phyloP scores from a whole-genome alignment of 2,888 invertebrate species.

The Drosophila siamana region DNA sequence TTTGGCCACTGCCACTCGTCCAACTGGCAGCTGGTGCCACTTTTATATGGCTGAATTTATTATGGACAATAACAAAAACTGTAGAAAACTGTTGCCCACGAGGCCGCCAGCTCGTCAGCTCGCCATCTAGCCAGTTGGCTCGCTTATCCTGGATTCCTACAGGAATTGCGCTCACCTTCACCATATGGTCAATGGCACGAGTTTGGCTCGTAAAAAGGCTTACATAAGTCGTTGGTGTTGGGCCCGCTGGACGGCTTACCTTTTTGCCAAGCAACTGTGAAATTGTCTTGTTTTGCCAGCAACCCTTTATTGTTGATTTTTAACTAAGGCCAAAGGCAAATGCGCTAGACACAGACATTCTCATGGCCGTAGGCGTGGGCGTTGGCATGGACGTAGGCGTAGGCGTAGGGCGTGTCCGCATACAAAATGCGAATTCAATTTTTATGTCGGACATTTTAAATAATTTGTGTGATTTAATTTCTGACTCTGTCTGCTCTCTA shows the following conservation, averaged over 20 bases:
- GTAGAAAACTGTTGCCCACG: slow-evolving; percentile 53
- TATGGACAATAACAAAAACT: slow-evolving; percentile 74
- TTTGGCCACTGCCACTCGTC: slow-evolving; percentile 49
- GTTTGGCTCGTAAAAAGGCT: slow-evolving; percentile 77
- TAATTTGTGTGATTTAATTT: slow-evolving; percentile 79
- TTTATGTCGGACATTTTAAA: slow-evolving; percentile 65
- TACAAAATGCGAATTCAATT: slow-evolving; percentile 71
- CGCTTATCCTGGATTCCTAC: slow-evolving; percentile 58
- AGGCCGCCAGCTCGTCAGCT: slow-evolving; percentile 7
- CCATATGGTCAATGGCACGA: slow-evolving; percentile 78
- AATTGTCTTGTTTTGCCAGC: slow-evolving; percentile 74
- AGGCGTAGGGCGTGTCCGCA: slow-evolving; percentile 17
- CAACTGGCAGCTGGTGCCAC: slow-evolving; percentile 75
- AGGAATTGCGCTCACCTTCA: slow-evolving; percentile 70
- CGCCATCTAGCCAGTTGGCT: slow-evolving; percentile 18
- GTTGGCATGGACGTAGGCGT: not conserved
- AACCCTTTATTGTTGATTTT: slow-evolving; percentile 71
- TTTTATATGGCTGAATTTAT: slow-evolving; percentile 79
- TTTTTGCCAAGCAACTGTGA: slow-evolving; percentile 78
- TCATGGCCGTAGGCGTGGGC: slow-evolving; percentile 1
- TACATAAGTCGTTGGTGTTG: slow-evolving; percentile 51
- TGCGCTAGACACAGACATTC: slow-evolving; percentile 15
- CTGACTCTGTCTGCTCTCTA: slow-evolving; percentile 47
- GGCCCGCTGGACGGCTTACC: slow-evolving; percentile 52
- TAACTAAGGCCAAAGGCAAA: slow-evolving; percentile 52